Conservation (phyloP, 2,113 vertebrate species). For the Acrocephalus arundinaceus region DNA sequence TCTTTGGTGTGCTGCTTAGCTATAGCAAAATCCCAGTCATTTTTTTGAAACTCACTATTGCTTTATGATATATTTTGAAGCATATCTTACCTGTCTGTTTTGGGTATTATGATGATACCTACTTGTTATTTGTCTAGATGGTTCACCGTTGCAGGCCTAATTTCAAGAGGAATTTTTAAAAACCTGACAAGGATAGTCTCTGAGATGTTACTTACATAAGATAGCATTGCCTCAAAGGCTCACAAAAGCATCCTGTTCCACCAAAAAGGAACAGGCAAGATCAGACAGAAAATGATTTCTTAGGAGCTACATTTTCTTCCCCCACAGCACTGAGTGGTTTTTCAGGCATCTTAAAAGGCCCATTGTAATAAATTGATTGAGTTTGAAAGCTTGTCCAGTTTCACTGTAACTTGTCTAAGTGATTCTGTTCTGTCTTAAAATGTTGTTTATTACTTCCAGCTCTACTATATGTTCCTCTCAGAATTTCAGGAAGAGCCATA, state of each 20-base stretch:
- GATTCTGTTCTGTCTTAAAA: not conserved
- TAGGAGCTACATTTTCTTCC: not conserved
- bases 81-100: not conserved
- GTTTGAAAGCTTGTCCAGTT: constrained; percentile 6
- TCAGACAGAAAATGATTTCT: not conserved
- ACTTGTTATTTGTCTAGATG: not conserved
- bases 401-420: not conserved
- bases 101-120: not conserved
- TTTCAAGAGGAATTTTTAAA: not conserved
- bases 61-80: not conserved
- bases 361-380: not conserved
- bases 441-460: constrained; percentile 2
- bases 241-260: not conserved
- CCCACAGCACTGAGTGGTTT: not conserved
- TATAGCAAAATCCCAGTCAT: not conserved
- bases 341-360: not conserved
- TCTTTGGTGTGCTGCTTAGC: not conserved
- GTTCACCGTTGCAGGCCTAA: not conserved
- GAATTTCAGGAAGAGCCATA: not conserved
- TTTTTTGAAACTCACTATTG: not conserved
- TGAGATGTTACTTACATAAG: not conserved
- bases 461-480: not conserved
- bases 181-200: not conserved
- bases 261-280: not conserved
- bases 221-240: not conserved